Conservation (phyloP, 2,888 invertebrate genomes). For the Anoncus sp. region DNA sequence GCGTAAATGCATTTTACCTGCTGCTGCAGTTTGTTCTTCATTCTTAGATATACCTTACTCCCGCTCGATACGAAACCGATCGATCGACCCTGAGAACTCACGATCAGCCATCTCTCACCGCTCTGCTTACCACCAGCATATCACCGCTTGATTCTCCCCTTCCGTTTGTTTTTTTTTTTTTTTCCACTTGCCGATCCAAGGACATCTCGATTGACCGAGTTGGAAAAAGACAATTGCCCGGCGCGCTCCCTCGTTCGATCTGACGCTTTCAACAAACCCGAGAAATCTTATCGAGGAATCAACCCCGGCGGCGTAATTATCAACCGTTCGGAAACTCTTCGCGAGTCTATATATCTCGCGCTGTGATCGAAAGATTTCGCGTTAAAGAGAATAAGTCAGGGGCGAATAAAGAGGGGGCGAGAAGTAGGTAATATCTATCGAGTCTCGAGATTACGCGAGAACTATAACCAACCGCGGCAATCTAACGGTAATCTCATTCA, state of each 20-base stretch:
- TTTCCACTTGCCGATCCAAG: conserved; percentile 80
- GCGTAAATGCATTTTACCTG: too few relatives aligned
- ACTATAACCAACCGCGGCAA: conserved; percentile 8
- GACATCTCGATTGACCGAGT: conserved; percentile 81
- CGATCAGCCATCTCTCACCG: conserved; percentile 66
- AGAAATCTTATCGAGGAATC: conserved; percentile 63
- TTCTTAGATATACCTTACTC: conserved; percentile 32
- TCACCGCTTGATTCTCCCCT: conserved; percentile 51
- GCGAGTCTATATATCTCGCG: conserved; percentile 70
- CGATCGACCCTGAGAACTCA: conserved; percentile 52
- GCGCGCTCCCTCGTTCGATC: conserved; percentile 17
- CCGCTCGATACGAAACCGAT: conserved; percentile 33
- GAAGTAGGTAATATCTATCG: conserved; percentile 50
- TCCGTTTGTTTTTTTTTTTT: conserved; percentile 75
- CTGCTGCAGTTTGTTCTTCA: neutral
- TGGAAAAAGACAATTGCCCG: conserved; percentile 75
- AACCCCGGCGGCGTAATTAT: conserved; percentile 74
- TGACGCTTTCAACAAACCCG: conserved; percentile 37
- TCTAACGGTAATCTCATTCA: conserved; percentile 56
- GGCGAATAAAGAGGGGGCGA: too few relatives aligned
- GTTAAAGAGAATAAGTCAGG: conserved; percentile 44
- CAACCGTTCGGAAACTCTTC: conserved; percentile 67
- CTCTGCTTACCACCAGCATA: conserved; percentile 22
- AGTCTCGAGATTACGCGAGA: conserved; percentile 45
- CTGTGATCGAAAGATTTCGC: conserved; percentile 54